phyloP scores from a whole-genome alignment of 2,113 vertebrate genomes.

The Grantiella picta region DNA sequence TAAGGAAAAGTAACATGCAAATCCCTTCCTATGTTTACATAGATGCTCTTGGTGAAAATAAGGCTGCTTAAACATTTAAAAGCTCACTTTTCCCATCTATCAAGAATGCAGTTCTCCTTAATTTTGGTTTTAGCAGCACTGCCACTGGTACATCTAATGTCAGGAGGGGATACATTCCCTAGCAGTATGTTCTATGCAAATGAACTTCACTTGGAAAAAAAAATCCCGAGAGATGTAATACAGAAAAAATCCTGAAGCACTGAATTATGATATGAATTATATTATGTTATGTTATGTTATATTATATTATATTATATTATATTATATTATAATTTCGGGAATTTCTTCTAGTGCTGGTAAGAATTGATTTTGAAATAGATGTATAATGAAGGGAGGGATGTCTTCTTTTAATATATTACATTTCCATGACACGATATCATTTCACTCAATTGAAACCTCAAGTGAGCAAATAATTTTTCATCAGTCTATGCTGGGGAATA shows the following conservation, averaged over 20 bases:
- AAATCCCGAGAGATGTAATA: neutral
- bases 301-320: neutral
- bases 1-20: neutral
- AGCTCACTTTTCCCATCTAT: neutral
- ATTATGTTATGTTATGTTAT: neutral
- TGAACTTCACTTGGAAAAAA: neutral
- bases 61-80: neutral
- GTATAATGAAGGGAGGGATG: neutral
- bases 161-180: neutral
- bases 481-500: neutral
- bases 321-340: neutral
- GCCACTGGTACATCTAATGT: neutral
- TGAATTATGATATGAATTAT: neutral
- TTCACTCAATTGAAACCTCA: neutral
- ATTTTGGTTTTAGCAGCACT: neutral
- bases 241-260: neutral
- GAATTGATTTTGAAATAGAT: neutral
- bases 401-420: neutral
- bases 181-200: neutral
- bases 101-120: neutral
- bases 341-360: neutral
- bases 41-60: neutral
- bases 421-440: neutral
- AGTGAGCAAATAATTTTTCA: slow-evolving; percentile 6
- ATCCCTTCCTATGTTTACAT: neutral